Conservation (phyloP, 35 echinoderm and acorn worm genomes). For the Diadema setosum region DNA sequence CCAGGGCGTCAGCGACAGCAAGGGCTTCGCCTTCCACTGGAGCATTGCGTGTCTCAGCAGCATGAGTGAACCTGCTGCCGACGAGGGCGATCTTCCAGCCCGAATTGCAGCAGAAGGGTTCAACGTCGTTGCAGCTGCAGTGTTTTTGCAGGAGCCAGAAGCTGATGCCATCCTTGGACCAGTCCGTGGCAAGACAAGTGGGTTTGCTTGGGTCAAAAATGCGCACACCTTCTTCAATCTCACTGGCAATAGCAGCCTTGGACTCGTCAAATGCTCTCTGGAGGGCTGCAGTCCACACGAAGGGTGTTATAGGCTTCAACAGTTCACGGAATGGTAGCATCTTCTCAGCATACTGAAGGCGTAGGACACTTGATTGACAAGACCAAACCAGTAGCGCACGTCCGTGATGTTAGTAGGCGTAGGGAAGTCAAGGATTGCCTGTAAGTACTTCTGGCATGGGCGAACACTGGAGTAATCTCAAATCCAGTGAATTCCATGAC, state of each 20-base stretch:
- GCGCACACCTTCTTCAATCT: background rate
- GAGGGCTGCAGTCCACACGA: too few relatives aligned
- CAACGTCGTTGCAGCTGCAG: background rate
- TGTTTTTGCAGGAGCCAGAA: constrained; percentile 26
- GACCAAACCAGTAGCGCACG: constrained; percentile 34
- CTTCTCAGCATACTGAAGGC: background rate
- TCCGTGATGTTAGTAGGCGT: background rate
- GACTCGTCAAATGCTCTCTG: background rate
- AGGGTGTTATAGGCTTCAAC: too few relatives aligned
- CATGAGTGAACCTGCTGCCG: constrained; percentile 6
- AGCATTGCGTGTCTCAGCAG: constrained; percentile 24
- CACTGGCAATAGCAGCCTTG: background rate
- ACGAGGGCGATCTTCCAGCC: constrained; percentile 30
- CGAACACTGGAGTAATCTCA: background rate
- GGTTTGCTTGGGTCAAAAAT: background rate
- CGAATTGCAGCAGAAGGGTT: background rate
- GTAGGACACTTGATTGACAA: constrained; percentile 49
- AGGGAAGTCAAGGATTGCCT: constrained; percentile 23
- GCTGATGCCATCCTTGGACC: background rate
- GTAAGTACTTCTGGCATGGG: background rate
- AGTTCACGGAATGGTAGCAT: too few relatives aligned
- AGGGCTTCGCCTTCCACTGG: background rate
- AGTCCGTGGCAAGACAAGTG: background rate
- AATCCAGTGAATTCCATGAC: constrained; percentile 11
- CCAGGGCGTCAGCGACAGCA: constrained; percentile 31